Percentiles rank a stretch among this genome's conserved stretches.
These are phyloP conservation scores for Spodoptera litura DNA, from an alignment of 1,140 invertebrate genomes.

Conservation along the genomic window DNA sequence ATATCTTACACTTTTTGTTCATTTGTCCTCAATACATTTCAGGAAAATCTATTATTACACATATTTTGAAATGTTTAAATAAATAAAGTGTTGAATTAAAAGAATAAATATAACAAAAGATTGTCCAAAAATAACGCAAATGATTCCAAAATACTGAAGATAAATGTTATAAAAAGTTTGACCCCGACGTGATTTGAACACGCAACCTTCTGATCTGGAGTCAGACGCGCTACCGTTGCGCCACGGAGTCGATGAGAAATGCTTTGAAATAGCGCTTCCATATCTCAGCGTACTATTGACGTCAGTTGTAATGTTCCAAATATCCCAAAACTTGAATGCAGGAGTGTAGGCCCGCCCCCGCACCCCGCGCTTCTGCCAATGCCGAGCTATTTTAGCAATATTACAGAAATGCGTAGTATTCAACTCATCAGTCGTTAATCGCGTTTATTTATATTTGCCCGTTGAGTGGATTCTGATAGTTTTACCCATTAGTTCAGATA, in stretches of 20 bases:
- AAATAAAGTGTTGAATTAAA: neutral
- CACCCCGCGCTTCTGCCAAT: no score
- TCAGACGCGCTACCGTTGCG: conserved; percentile 87
- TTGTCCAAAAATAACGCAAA: neutral
- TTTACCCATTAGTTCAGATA: no score
- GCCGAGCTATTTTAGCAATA: no score
- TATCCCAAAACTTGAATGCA: neutral
- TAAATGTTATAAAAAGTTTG: neutral
- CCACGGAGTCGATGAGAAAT: conserved; percentile 90
- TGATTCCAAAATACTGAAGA: neutral
- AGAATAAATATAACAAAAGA: neutral
- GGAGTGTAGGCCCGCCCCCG: neutral
- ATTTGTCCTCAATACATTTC: neutral
- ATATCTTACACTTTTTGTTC: neutral
- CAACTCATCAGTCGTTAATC: no score
- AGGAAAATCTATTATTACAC: neutral
- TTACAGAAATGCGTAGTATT: no score
- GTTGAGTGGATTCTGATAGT: no score
- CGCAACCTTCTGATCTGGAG: conserved; percentile 49
- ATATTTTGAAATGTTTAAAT: neutral
- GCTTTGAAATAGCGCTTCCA: conserved; percentile 35
- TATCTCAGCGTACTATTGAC: neutral
- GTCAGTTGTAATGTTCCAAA: conserved; percentile 24
- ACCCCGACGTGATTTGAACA: conserved; percentile 49
- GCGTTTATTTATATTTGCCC: no score